Evolutionary conservation across 2,797 vertebrate species (phyloP).

Genomic region (Microctenopoma stevenorrisi): DNA sequence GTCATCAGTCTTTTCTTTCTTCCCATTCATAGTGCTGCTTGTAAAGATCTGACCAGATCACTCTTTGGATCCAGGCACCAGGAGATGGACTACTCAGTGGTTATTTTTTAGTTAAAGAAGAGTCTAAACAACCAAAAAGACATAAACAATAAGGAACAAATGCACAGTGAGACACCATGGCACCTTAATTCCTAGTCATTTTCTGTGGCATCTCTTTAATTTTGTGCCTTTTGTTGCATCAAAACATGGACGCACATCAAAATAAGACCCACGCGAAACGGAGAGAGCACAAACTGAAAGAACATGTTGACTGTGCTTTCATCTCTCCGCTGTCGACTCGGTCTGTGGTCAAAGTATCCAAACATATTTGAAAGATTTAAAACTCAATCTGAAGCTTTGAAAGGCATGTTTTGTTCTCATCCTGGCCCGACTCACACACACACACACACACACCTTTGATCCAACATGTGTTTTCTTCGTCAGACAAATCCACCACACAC

Average conservation of each 20-base stretch:
- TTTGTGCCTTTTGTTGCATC: neutral
- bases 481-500: slow-evolving; percentile 27
- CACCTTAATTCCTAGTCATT: too few species aligned
- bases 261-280: neutral
- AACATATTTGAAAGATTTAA: neutral
- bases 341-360: neutral
- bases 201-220: neutral
- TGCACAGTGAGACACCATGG: too few species aligned
- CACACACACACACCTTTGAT: slow-evolving; percentile 54
- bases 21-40: neutral
- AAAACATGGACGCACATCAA: neutral
- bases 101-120: too few species aligned
- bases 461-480: slow-evolving; percentile 61
- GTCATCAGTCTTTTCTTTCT: too few species aligned
- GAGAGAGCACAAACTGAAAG: neutral
- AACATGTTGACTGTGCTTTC: slow-evolving; percentile 20
- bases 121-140: too few species aligned
- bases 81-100: too few species aligned
- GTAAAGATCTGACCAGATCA: neutral
- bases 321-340: neutral
- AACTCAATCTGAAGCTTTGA: neutral
- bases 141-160: too few species aligned
- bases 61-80: neutral
- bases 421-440: slow-evolving; percentile 2
- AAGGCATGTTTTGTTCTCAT: slow-evolving; percentile 12